These are phyloP conservation scores for Leuciscus idus DNA, from an alignment of 2,113 vertebrate species.

Conservation along the genomic window DNA sequence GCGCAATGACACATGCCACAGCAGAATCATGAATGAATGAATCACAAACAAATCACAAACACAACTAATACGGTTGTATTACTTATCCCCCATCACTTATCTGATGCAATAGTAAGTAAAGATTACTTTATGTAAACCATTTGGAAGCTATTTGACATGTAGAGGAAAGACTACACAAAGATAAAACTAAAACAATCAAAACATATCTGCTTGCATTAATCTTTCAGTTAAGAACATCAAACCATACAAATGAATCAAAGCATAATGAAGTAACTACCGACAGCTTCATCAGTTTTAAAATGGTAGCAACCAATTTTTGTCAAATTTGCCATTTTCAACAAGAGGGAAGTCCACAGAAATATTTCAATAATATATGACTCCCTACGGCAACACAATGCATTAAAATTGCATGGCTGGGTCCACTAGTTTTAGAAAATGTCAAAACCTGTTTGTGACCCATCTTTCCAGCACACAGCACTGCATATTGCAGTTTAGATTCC, in stretches of 20 bases:
- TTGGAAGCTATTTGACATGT: not conserved
- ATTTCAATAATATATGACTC: slow-evolving; percentile 74
- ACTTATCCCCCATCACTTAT: too few relatives aligned
- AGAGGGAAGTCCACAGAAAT: slow-evolving; percentile 55
- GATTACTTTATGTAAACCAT: not conserved
- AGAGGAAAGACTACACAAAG: not conserved
- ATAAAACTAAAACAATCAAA: not conserved
- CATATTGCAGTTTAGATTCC: slow-evolving; percentile 8
- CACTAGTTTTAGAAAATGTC: slow-evolving; percentile 64
- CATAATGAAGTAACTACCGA: slow-evolving; percentile 11
- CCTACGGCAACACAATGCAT: slow-evolving; percentile 68
- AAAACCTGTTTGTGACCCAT: slow-evolving; percentile 63
- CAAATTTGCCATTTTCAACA: slow-evolving; percentile 48
- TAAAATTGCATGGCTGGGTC: slow-evolving; percentile 69
- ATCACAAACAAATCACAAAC: not conserved
- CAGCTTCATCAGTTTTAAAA: slow-evolving; percentile 51
- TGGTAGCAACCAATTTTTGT: slow-evolving; percentile 48
- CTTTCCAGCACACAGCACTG: slow-evolving; percentile 27
- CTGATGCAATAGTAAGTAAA: too few relatives aligned
- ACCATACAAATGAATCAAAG: not conserved
- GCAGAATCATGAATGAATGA: not conserved
- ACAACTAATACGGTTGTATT: too few relatives aligned
- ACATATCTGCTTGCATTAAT: not conserved
- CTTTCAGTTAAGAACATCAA: not conserved
- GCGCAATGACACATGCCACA: not conserved